A percentile compares a stretch with the other conserved stretches of the same genome.
phyloP scores from a whole-genome alignment of 2,888 invertebrate genomes.

The Argyresthia goedartella region DNA sequence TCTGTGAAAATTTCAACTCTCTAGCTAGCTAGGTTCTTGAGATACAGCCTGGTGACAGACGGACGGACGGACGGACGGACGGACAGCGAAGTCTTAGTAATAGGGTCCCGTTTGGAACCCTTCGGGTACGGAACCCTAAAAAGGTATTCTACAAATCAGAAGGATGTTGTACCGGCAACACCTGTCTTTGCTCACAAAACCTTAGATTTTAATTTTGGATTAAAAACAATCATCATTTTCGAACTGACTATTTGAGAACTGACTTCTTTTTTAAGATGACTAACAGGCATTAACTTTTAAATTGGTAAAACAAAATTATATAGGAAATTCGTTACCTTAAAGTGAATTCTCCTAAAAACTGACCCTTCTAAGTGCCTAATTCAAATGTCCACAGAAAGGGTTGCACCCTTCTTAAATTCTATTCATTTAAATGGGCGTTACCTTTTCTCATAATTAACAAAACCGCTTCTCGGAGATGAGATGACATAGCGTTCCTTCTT shows the following conservation, averaged over 20 bases:
- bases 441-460: conserved; percentile 35
- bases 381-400: not conserved
- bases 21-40: too few species aligned
- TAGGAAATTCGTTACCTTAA: not conserved
- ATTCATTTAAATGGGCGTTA: not conserved
- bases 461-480: conserved; percentile 40
- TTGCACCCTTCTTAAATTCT: not conserved
- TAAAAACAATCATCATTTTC: not conserved
- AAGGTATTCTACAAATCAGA: conserved; percentile 53
- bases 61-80: too few species aligned
- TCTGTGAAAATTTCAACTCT: too few species aligned
- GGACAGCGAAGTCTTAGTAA: too few species aligned
- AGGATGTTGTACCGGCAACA: conserved; percentile 19
- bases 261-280: not conserved
- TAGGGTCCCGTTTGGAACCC: too few species aligned
- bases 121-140: too few species aligned
- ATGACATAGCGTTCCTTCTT: conserved; percentile 38
- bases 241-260: not conserved
- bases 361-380: not conserved
- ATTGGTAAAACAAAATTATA: too few species aligned
- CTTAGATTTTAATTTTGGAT: conserved; percentile 7
- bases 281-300: not conserved
- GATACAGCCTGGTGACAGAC: too few species aligned
- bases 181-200: too few species aligned
- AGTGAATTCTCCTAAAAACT: not conserved